Evolutionary conservation across 2,888 invertebrate species (phyloP), one percentile per base, ranked within the genome.

Genomic region (Euplexia lucipara): DNA sequence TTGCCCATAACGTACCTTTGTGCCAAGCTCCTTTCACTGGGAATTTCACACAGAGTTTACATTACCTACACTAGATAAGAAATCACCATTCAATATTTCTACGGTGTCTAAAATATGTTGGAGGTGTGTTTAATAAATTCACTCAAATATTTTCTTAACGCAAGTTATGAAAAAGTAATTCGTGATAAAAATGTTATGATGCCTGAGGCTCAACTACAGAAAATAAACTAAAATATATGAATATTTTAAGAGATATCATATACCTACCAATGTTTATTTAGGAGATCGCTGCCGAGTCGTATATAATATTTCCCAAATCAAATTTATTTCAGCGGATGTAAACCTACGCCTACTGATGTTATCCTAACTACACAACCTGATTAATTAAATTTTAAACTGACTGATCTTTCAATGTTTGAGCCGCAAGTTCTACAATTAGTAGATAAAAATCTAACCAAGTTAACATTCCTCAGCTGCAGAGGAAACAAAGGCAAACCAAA

Each of bases 21-120:
- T 52, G 45, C 45, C 22, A 59, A 78, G 45, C 75, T 48, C 41
- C 58, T 48, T 54, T 52, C 54, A 42, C 59, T 49, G 64, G 1
- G 45, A 39, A 44, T 32, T 57, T 48, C 41, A 35, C 75, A 57
- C 9, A 47, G 20, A 57, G 32, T 26, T 18, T 34, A 52, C 10
- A 20, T 22, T 41, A 9, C 26, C 26, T 5, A 26, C 32, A 34
- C 34, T 47, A 45, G 45, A 67, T 41, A 16, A 56, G n/a, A 39
- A 9, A 44, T 30, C 10, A 18, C 3, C 16, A 16, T 34, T 22
- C n/a, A 26, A n/a, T 59, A 39, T 32, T 45, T 12, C 7, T 44
- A 12, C 16, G 2, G 6, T 12, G 4, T 22, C 18, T 35, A 12
- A 14, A 41, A 30, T 18, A 34, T 34, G 32, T 20, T 41, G 37